phyloP scores from a whole-genome alignment of 2,113 vertebrate species.

The Myxocyprinus asiaticus region DNA sequence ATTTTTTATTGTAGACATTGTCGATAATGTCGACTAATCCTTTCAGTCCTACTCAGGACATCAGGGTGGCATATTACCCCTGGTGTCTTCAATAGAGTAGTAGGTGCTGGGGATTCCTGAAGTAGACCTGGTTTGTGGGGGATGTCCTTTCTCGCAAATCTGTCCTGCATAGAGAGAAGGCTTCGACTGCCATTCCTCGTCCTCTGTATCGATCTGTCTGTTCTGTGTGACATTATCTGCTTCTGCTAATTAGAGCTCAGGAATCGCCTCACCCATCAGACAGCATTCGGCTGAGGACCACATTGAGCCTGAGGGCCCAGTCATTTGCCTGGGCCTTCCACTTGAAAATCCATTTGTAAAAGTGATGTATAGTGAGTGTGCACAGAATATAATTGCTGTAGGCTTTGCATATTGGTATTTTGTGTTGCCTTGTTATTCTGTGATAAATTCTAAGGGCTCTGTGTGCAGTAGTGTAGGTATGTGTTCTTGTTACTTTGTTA shows the following conservation, averaged over 20 bases:
- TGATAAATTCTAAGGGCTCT: too few species aligned
- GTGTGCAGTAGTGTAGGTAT: too few species aligned
- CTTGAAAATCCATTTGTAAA: too few species aligned
- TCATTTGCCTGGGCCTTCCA: too few species aligned
- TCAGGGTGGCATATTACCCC: background rate
- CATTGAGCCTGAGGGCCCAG: constrained; percentile 19
- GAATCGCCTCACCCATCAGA: constrained; percentile 38
- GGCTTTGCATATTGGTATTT: too few species aligned
- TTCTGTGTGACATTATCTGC: constrained; percentile 56
- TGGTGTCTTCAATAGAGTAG: background rate
- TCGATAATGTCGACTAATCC: background rate
- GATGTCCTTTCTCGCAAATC: constrained; percentile 29
- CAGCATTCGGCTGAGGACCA: constrained; percentile 28
- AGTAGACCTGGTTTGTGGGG: background rate
- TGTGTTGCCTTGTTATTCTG: too few species aligned
- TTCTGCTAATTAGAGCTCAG: constrained; percentile 47
- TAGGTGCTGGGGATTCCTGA: constrained; percentile 12
- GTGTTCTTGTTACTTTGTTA: too few species aligned
- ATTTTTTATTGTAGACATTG: background rate
- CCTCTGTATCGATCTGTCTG: constrained; percentile 51
- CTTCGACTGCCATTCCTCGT: constrained; percentile 43
- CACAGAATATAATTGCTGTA: too few species aligned
- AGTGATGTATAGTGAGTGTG: too few species aligned
- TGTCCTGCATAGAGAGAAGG: constrained; percentile 4
- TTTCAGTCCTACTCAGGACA: background rate